A percentile compares a stretch with the other conserved stretches of the same genome.
These are phyloP conservation scores for Oreochromis tanganicae DNA, from an alignment of 2,113 vertebrate genomes.

Conservation along the genomic window DNA sequence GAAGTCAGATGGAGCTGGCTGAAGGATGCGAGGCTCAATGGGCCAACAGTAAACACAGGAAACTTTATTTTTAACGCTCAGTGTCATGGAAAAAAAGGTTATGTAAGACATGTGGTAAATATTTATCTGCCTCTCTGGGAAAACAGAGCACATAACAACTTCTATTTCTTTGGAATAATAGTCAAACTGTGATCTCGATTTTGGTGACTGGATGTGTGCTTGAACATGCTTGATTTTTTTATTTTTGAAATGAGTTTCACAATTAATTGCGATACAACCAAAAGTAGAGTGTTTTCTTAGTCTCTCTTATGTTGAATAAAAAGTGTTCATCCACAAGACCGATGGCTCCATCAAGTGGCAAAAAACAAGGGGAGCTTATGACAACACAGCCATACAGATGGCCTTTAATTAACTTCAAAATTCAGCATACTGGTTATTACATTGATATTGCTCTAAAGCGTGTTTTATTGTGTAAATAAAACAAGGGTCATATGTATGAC, in stretches of 20 bases:
- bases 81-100: background rate
- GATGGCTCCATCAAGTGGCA: background rate
- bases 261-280: background rate
- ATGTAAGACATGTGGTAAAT: background rate
- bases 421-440: background rate
- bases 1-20: background rate
- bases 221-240: background rate
- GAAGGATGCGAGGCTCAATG: background rate
- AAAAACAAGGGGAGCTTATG: background rate
- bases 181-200: background rate
- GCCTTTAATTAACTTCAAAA: background rate
- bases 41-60: background rate
- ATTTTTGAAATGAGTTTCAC: background rate
- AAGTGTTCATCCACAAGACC: background rate
- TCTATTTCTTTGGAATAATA: background rate
- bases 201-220: background rate
- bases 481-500: fast-evolving
- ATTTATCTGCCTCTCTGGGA: background rate
- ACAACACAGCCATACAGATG: background rate
- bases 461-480: background rate
- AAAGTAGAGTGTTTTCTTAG: background rate
- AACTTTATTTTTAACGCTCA: background rate
- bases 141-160: background rate
- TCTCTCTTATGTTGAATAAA: background rate
- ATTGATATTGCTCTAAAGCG: background rate